Evolutionary conservation across 2,888 invertebrate species (phyloP), one percentile per base, ranked within the genome.

Genomic region (Drosophila acutilabella): DNA sequence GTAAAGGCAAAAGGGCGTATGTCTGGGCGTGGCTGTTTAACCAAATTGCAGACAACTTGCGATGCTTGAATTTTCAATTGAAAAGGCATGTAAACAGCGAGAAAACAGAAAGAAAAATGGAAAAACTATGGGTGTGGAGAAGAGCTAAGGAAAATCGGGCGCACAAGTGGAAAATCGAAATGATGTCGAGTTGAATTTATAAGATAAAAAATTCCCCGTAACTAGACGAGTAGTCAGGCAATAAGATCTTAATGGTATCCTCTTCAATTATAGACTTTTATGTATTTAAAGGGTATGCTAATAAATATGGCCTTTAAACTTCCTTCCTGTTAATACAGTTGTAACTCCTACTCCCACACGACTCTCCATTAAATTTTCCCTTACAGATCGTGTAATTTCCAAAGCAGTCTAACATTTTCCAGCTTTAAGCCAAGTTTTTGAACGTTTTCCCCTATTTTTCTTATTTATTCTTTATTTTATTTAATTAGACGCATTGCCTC

Each of bases 31-130:
- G 84, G 80, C 67, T 61, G 23, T 42, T 58, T 54, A 74, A 58
- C 71, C 69, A 74, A 84, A 82, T 82, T 82, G 82, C 64, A 53
- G 65, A 66, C 70, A 81, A 70, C 68, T 80, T 30, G 30, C 72
- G 75, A 78, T 36, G 82, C 79, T 73, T 80, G 75, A 71, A 78
- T 76, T 80, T 72, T 68, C 74, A 59, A 74, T 76, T 70, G 60
- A 64, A 68, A 60, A 70, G 50, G 50, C 68, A 66, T 68, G 74
- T 70, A 59, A 79, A 79, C 69, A 71, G 56, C 67, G 23, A 26
- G 58, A 74, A 71, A 53, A 48, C 36, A 48, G 36, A 50, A 33
- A 48, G 53, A 41, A 45, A 38, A 36, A 57, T 18, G 13, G 23
- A 16, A 41, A 52, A 40, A 18, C 23, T 38, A 44, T 50, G 0